Evolutionary conservation across 2,797 vertebrate species (phyloP).

Genomic region (Micrastur ruficollis): DNA sequence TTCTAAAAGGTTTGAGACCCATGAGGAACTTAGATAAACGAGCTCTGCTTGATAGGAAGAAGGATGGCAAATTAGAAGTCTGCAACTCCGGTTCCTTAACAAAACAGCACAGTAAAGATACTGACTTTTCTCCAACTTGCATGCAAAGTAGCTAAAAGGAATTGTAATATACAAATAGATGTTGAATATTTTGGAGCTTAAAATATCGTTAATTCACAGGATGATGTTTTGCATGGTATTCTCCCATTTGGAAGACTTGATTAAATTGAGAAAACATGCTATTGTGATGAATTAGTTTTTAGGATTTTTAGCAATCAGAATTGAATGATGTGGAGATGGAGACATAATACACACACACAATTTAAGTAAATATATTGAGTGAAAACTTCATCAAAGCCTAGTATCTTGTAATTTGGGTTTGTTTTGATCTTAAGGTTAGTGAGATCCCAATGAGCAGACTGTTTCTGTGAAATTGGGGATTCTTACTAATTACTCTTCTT

Average conservation of each 20-base stretch:
- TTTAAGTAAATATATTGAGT: not conserved
- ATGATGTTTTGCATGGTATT: not conserved
- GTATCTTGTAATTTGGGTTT: not conserved
- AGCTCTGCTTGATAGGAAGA: not conserved
- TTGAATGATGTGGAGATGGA: not conserved
- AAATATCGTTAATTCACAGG: not conserved
- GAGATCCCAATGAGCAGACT: not conserved
- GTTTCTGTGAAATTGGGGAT: not conserved
- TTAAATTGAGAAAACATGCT: not conserved
- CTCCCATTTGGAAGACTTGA: not conserved
- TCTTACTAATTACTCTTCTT: not conserved
- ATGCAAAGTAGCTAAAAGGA: not conserved
- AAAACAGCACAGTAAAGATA: not conserved
- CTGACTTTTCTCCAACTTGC: not conserved
- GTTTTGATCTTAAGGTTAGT: not conserved
- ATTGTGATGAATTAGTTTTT: not conserved
- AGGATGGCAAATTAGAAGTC: not conserved
- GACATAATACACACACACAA: too few species aligned
- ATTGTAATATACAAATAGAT: not conserved
- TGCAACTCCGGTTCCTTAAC: not conserved
- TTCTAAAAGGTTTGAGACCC: not conserved
- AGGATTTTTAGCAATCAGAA: not conserved
- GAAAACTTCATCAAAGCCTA: not conserved
- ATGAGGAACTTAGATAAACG: not conserved
- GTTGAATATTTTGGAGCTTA: not conserved